Percentiles rank a stretch among this genome's conserved stretches.
Conservation (phyloP, 2,113 vertebrate genomes). For the Scytalopus superciliaris region DNA sequence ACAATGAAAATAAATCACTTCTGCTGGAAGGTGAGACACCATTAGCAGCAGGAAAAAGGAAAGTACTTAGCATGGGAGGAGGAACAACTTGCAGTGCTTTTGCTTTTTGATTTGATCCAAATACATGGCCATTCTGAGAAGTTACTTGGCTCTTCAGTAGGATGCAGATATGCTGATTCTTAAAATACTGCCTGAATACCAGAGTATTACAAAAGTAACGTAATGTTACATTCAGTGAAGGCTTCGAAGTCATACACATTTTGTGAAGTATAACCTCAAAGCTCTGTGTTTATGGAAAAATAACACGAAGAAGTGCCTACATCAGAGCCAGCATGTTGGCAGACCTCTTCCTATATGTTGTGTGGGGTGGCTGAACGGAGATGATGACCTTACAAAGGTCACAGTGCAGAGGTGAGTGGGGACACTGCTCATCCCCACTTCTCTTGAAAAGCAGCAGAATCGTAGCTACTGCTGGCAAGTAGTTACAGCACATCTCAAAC, state of each 20-base stretch:
- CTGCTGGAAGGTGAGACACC: accelerated
- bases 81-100: neutral
- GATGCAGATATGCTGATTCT: neutral
- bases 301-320: neutral
- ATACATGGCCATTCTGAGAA: neutral
- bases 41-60: neutral
- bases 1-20: neutral
- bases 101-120: neutral
- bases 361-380: neutral
- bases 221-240: neutral
- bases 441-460: neutral
- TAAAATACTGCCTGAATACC: neutral
- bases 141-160: neutral
- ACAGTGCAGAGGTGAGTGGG: accelerated
- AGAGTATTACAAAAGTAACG: neutral
- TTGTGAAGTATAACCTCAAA: neutral
- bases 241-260: neutral
- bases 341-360: neutral
- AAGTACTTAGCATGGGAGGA: neutral
- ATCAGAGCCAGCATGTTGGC: neutral
- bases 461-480: neutral
- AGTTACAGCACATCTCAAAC: neutral
- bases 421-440: accelerated
- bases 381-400: neutral
- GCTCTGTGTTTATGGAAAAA: neutral